phyloP scores from a whole-genome alignment of 2,797 vertebrate species.

The Macrochelys suwanniensis region DNA sequence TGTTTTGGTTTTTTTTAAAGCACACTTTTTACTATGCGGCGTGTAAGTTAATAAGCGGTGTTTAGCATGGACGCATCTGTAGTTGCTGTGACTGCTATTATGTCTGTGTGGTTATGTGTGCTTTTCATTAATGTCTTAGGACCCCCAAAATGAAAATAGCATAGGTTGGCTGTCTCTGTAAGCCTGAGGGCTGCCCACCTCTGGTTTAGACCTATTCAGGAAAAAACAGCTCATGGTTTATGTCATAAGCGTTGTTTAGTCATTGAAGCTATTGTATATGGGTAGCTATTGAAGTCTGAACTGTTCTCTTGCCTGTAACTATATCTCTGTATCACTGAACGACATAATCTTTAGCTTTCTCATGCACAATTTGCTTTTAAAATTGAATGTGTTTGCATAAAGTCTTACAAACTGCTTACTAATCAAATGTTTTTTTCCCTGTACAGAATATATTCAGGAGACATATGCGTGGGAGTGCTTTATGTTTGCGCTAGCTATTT shows the following conservation, averaged over 20 bases:
- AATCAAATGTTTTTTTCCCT: background rate
- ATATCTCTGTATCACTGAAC: background rate
- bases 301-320: background rate
- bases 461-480: slow-evolving; percentile 88
- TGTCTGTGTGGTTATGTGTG: background rate
- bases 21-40: background rate
- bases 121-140: slow-evolving; percentile 4
- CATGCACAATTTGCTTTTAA: background rate
- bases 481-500: slow-evolving; percentile 86
- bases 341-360: background rate
- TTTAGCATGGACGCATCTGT: background rate
- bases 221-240: background rate
- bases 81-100: background rate
- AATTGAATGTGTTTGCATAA: background rate
- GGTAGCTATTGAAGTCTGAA: background rate
- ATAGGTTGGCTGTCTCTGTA: background rate
- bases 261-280: background rate
- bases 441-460: slow-evolving; percentile 82
- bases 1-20: background rate
- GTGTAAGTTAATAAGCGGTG: background rate
- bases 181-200: background rate
- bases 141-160: background rate
- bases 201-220: background rate
- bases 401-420: background rate
- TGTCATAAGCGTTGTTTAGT: background rate